phyloP scores from a whole-genome alignment of 1,140 invertebrate species.

The Ditylenchus dipsaci region DNA sequence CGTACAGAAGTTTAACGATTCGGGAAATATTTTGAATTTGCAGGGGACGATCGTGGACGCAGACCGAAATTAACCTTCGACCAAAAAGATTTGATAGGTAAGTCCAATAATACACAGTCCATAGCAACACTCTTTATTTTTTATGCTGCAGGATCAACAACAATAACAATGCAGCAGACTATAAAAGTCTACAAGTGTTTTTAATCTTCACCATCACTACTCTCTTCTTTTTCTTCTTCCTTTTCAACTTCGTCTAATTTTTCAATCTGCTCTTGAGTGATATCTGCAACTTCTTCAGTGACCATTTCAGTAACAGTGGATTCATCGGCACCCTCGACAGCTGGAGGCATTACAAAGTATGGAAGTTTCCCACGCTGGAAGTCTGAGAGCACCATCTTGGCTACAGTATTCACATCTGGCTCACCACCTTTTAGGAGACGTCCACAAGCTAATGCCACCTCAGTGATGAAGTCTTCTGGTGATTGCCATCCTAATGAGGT shows the following conservation, averaged over 20 bases:
- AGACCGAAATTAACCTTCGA: no score
- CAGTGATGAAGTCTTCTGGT: conserved; percentile 82
- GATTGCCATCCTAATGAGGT: conserved; percentile 61
- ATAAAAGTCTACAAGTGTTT: no score
- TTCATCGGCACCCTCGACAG: conserved; percentile 42
- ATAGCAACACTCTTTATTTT: no score
- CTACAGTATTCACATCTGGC: conserved; percentile 78
- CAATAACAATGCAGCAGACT: no score
- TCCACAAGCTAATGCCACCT: conserved; percentile 77
- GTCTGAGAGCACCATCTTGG: conserved; percentile 95
- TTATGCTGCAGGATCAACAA: no score
- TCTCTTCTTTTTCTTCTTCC: conserved; percentile 33
- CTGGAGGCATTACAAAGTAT: conserved; percentile 47
- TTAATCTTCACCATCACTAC: neutral
- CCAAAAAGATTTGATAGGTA: no score
- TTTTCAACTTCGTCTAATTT: conserved; percentile 29
- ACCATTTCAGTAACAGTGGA: conserved; percentile 18
- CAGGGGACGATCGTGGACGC: no score
- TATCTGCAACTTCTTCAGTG: conserved; percentile 27
- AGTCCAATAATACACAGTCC: no score
- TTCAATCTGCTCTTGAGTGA: conserved; percentile 29
- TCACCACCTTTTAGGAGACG: conserved; percentile 92
- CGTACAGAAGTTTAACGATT: no score
- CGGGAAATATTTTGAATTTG: no score
- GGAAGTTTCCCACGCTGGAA: conserved; percentile 78